Evolutionary conservation across 1,140 invertebrate species (phyloP).

Genomic region (Drosophila rufa): DNA sequence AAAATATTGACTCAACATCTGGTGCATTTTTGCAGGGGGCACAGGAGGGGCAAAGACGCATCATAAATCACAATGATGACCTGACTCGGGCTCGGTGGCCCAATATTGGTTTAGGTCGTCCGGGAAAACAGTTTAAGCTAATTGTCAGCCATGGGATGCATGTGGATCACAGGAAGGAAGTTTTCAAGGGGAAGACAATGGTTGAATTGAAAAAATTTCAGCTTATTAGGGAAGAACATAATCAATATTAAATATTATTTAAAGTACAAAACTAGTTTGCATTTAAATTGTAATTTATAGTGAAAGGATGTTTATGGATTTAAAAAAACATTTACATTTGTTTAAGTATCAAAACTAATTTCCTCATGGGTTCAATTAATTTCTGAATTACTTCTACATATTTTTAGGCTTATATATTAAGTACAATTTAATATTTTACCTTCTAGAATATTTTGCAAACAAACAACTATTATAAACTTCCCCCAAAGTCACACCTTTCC

Average conservation of each 20-base stretch:
- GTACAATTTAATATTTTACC: neutral
- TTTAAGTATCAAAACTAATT: too few species aligned
- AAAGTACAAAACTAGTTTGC: fast-evolving
- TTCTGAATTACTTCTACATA: too few species aligned
- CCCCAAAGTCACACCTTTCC: neutral
- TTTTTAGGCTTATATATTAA: too few species aligned
- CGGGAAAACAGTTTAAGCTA: slow-evolving; percentile 43
- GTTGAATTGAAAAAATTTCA: neutral
- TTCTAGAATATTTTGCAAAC: too few species aligned
- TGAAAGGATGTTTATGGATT: fast-evolving
- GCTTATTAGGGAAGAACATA: neutral
- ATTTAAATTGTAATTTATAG: neutral
- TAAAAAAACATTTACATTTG: too few species aligned
- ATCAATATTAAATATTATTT: neutral
- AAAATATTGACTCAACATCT: slow-evolving; percentile 50
- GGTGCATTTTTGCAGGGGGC: slow-evolving; percentile 26
- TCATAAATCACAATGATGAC: slow-evolving; percentile 48
- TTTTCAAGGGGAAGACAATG: neutral
- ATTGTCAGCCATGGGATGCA: slow-evolving; percentile 26
- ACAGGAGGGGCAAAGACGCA: neutral
- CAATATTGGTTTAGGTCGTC: slow-evolving; percentile 40
- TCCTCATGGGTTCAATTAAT: too few species aligned
- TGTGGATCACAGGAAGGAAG: slow-evolving; percentile 8
- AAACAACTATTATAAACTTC: neutral
- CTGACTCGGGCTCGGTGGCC: slow-evolving; percentile 13